Base-by-base conservation (phyloP, 2,888 invertebrate genomes). In the Amphipyra berbera region DNA sequence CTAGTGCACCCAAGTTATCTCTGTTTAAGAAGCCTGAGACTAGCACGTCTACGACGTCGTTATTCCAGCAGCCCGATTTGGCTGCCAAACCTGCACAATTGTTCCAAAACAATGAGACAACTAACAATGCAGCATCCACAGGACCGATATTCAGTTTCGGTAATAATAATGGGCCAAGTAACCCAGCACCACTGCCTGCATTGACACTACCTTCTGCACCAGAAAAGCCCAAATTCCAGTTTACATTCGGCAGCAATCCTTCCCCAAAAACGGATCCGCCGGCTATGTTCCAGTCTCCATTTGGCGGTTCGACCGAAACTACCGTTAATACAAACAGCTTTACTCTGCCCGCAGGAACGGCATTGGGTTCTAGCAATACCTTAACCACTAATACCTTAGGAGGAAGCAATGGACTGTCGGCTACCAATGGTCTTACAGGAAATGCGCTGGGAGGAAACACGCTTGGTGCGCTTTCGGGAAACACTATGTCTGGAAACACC, bases 101-200 rank as follows among this genome's bases (percentile, higher is more conserved):
- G 40, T 83, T 85, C 56, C 76, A 68, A 68, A 78, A 65, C 37
- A 69, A 15, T 54, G 79, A 78, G 4, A 33, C 58, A 9, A 54
- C 48, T 7, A 59, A 56, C 2, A 72, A 76, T 15, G 49, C 76
- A 3, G 37, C 78, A 0, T 35, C 78, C 0, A 41, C 82, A 12
- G 68, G 82, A 1, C 76, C 89, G n/a, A 46, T 90, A 27, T 94
- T 93, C 59, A 87, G 80, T 68, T 91, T 92, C 57, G 89, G 89
- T 1, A 75, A 45, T 1, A 75, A 45, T 13, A 87, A 71, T 56
- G 53, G 66, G 9, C 64, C 76, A 8, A 67, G 33, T 38, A 68
- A 54, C 33, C 60, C 72, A 6, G 21, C 75, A 10, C 48, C 64
- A n/a, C 27, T 80, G 2, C 65, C 78, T n/a, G 38, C 48, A 9